These are phyloP conservation scores for Thereva unica DNA, from an alignment of 2,888 invertebrate genomes.

Conservation along the genomic window DNA sequence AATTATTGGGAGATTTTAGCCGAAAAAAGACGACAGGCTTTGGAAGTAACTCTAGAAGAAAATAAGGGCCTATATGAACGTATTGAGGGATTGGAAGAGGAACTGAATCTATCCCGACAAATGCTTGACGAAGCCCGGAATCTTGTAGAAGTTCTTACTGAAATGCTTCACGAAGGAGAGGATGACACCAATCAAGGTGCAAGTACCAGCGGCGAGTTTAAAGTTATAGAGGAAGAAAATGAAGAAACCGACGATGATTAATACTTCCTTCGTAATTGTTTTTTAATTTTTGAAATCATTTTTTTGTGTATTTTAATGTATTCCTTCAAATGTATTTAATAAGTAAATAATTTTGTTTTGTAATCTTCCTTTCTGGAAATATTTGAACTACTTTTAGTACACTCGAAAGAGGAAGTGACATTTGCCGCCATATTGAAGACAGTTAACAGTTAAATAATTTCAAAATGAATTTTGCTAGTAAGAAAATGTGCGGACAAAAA, in stretches of 20 bases:
- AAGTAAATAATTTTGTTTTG: slow-evolving; percentile 15
- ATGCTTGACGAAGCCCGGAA: slow-evolving; percentile 76
- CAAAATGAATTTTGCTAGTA: background rate
- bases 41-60: slow-evolving; percentile 74
- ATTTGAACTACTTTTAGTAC: background rate
- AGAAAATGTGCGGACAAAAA: background rate
- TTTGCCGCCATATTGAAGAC: background rate
- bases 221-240: background rate
- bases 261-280: background rate
- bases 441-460: slow-evolving; percentile 1
- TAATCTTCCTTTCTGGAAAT: background rate
- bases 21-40: slow-evolving; percentile 71
- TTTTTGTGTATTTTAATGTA: too few species aligned
- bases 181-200: slow-evolving; percentile 53
- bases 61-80: slow-evolving; percentile 66
- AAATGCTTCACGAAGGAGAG: slow-evolving; percentile 67
- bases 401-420: background rate
- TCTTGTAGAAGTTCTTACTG: slow-evolving; percentile 76
- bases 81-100: slow-evolving; percentile 58
- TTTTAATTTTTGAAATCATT: too few species aligned
- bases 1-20: slow-evolving; percentile 78
- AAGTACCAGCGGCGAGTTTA: background rate
- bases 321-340: background rate
- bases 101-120: slow-evolving; percentile 70
- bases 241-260: slow-evolving; percentile 12